These are phyloP conservation scores for Rousettus leschenaultii DNA, from an alignment of 2,113 vertebrate species.

Conservation along the genomic window DNA sequence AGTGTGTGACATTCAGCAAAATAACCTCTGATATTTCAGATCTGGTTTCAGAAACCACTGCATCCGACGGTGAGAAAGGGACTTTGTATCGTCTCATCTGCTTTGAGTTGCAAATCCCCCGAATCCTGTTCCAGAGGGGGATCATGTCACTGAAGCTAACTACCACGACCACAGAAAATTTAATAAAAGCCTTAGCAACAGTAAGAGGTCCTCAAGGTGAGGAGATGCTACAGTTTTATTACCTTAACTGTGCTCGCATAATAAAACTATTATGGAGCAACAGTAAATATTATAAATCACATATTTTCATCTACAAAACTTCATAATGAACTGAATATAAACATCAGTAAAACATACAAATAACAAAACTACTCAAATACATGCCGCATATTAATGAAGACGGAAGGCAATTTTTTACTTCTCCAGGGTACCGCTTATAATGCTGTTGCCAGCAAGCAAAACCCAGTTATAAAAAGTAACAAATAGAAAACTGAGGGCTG, in stretches of 20 bases:
- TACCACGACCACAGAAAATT: conserved; percentile 31
- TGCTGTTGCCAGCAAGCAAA: neutral
- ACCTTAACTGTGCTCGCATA: conserved; percentile 35
- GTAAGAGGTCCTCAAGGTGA: conserved; percentile 61
- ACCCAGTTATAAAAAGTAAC: neutral
- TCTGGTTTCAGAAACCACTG: conserved; percentile 28
- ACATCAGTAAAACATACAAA: conserved; percentile 59
- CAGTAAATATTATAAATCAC: conserved; percentile 68
- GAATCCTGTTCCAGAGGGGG: neutral
- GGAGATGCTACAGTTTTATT: conserved; percentile 59
- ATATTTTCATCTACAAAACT: conserved; percentile 48
- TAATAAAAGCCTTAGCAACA: conserved; percentile 50
- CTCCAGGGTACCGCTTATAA: conserved; percentile 5
- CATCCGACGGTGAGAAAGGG: neutral
- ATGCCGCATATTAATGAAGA: conserved; percentile 29
- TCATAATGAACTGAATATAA: conserved; percentile 48
- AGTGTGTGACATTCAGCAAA: conserved; percentile 57
- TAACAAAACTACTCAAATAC: conserved; percentile 25
- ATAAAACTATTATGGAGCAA: conserved; percentile 27
- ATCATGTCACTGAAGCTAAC: neutral
- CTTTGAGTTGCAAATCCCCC: neutral
- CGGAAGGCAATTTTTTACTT: conserved; percentile 26
- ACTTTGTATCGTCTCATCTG: neutral
- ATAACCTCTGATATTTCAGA: conserved; percentile 59
- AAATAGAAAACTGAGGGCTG: neutral